Evolutionary conservation across 2,888 invertebrate genomes (phyloP).

Genomic region (Caenorhabditis sp.): DNA sequence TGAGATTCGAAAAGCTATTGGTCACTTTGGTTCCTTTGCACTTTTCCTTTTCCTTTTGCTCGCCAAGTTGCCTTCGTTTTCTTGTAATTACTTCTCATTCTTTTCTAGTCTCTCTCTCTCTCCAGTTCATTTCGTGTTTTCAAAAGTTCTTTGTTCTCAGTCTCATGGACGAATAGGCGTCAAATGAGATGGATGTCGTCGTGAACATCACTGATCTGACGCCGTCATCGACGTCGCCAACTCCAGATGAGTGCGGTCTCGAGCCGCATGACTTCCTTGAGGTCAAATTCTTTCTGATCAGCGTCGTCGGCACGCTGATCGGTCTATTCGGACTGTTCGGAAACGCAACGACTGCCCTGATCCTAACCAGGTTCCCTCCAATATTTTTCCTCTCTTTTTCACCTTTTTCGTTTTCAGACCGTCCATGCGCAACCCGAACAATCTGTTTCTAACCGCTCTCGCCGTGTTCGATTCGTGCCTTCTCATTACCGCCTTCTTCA

Average conservation of each 20-base stretch:
- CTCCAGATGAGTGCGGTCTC: constrained; percentile 62
- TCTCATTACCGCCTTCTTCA: constrained; percentile 87
- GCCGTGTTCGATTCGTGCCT: constrained; percentile 94
- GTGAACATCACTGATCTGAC: constrained; percentile 36
- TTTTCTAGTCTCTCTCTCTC: background rate
- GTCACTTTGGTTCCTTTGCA: background rate
- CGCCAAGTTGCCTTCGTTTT: background rate
- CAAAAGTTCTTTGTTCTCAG: background rate
- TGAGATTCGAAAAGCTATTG: constrained; percentile 5
- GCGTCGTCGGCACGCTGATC: constrained; percentile 83
- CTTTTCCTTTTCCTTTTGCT: background rate
- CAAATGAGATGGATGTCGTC: constrained; percentile 30
- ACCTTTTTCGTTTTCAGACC: constrained; percentile 82
- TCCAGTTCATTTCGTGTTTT: background rate
- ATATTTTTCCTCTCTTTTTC: background rate
- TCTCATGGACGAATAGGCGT: constrained; percentile 46
- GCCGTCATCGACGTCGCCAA: constrained; percentile 18
- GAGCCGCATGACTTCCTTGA: constrained; percentile 72
- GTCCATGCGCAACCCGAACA: constrained; percentile 95
- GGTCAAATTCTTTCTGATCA: constrained; percentile 73
- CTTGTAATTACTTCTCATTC: constrained; percentile 7
- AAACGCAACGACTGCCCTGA: constrained; percentile 91
- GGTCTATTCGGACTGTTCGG: constrained; percentile 90
- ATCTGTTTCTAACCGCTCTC: constrained; percentile 92
- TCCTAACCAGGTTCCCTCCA: constrained; percentile 83